Base-by-base conservation (phyloP, 2,113 vertebrate genomes). In the Okapia johnstoni region DNA sequence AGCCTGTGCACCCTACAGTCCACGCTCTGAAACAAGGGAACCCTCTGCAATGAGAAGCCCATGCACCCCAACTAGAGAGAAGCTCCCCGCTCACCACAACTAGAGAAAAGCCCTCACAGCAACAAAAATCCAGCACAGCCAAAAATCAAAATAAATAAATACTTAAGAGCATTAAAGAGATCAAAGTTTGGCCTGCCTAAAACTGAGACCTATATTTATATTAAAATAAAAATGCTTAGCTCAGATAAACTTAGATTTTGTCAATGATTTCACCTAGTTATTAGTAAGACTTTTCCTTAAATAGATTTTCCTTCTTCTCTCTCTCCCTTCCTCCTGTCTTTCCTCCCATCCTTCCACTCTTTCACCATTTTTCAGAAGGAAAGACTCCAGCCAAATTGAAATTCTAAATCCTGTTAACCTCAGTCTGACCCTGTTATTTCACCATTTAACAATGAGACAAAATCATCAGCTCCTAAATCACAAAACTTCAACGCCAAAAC, bases 321-420 rank as follows among this genome's bases (percentile, higher is more conserved):
- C 58, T 19, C 9, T 33, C 60, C 57, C 16, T 76, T 12, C 13
- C 57, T 48, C 6, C 36, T 43, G 17, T 19, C 25, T 54, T 55
- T 63, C 57, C 66, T 26, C 61, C 46, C 80, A 77, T n/a, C 63
- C n/a, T 77, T 85, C 79, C 61, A 26, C 60, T 26, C 28, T 46
- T 40, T 10, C 7, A 81, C 40, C 54, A 52, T 54, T 88, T 96
- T 85, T 81, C 21, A 88, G 40, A 95, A 96, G 73, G 58, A 90
- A 92, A 92, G 54, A 81, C 30, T 77, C 9, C 28, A 48, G 26
- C 70, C 84, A 79, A 63, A 91, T 3, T 58, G 28, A 55, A 23
- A 57, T 83, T 93, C 70, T 94, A 55, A 86, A 90, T 95, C 48
- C 94, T 85, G 52, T 63, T 96, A 93, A 90, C 84, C 96, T 96